phyloP scores from a whole-genome alignment of 2,888 invertebrate species.

The Desoria tigrina region DNA sequence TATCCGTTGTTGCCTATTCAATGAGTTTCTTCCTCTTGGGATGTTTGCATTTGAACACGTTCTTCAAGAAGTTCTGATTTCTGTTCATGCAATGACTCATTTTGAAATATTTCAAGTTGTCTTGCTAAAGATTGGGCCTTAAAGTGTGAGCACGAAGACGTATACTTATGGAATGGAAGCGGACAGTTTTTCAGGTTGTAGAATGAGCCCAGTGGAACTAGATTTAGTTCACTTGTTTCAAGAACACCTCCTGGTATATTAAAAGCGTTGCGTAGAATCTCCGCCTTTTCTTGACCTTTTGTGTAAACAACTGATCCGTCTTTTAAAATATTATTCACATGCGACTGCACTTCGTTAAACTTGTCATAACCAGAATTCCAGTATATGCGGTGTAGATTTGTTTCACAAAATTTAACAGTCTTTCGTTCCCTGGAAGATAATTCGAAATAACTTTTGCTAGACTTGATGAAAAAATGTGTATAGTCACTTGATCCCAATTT shows the following conservation, averaged over 20 bases:
- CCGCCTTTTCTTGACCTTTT: conserved; percentile 4
- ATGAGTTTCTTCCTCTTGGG: conserved; percentile 11
- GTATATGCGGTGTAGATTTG: conserved; percentile 16
- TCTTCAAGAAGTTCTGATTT: conserved; percentile 20
- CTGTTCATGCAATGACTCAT: conserved; percentile 25
- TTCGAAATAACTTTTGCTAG: conserved; percentile 2
- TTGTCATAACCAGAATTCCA: conserved; percentile 17
- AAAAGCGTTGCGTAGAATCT: too few relatives aligned
- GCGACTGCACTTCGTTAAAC: too few relatives aligned
- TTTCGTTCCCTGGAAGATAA: neutral
- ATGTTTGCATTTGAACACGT: neutral
- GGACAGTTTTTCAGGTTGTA: too few relatives aligned
- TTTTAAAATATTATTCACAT: too few relatives aligned
- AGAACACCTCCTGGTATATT: too few relatives aligned
- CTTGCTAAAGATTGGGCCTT: conserved; percentile 7
- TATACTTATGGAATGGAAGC: conserved; percentile 17
- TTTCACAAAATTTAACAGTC: conserved; percentile 29
- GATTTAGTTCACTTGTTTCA: too few relatives aligned
- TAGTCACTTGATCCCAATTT: too few relatives aligned
- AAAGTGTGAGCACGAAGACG: conserved; percentile 16
- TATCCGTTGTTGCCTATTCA: conserved; percentile 16
- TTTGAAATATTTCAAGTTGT: conserved; percentile 2
- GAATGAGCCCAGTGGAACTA: too few relatives aligned
- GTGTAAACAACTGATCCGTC: conserved; percentile 21
- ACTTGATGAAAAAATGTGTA: conserved; percentile 27